Percentiles rank a stretch among this genome's conserved stretches.
Evolutionary conservation across 2,888 invertebrate species (phyloP).

Genomic region (Sepiola atlantica): DNA sequence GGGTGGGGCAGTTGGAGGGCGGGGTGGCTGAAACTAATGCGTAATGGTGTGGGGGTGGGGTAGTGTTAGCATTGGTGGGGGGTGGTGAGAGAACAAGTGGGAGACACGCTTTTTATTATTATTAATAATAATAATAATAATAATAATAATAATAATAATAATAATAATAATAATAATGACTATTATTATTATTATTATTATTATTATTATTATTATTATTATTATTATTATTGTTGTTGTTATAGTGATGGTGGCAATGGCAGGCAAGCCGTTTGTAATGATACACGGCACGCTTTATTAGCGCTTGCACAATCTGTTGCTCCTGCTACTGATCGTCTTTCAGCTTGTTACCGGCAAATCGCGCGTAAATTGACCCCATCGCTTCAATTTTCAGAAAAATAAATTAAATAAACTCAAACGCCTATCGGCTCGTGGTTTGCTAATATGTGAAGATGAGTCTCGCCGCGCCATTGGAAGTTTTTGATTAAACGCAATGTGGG

Average conservation of each 20-base stretch:
- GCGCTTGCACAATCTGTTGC: not conserved
- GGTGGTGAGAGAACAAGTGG: not conserved
- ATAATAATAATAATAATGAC: too few relatives aligned
- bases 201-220: conserved; percentile 21
- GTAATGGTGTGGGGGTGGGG: not conserved
- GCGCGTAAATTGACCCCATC: conserved; percentile 23
- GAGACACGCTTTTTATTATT: not conserved
- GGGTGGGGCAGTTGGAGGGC: not conserved
- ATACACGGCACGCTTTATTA: not conserved
- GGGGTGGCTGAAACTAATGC: not conserved
- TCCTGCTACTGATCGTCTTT: not conserved
- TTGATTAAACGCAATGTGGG: conserved; percentile 32
- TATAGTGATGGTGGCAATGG: not conserved
- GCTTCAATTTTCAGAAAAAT: conserved; percentile 47
- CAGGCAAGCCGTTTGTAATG: not conserved
- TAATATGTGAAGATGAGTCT: conserved; percentile 43
- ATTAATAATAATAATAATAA: too few relatives aligned
- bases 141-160: too few relatives aligned
- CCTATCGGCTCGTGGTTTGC: conserved; percentile 41
- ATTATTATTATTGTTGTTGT: not conserved
- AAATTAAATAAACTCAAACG: conserved; percentile 47
- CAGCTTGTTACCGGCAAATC: conserved; percentile 39
- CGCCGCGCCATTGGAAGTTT: conserved; percentile 45
- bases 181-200: not conserved
- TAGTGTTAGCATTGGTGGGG: not conserved